Conservation (phyloP, 2,888 invertebrate genomes). For the Ornithoptera alexandrae region DNA sequence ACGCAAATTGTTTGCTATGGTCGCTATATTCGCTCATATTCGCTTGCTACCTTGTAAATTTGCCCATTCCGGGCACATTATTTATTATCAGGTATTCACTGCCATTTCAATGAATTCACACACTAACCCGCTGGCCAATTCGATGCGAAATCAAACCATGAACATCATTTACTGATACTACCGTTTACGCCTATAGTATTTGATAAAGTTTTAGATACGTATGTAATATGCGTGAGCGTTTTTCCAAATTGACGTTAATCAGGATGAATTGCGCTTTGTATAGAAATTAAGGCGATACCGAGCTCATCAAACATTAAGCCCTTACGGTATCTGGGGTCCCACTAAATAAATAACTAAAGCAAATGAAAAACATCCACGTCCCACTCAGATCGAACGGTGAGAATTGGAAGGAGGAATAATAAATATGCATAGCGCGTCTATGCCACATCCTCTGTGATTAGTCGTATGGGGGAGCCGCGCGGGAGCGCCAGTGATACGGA, state of each 20-base stretch:
- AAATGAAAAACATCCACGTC: constrained; percentile 76
- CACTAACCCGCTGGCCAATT: constrained; percentile 1
- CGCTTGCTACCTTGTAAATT: constrained; percentile 50
- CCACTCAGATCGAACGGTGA: constrained; percentile 60
- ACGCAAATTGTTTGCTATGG: constrained; percentile 64
- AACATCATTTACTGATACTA: constrained; percentile 1
- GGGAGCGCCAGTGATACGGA: constrained; percentile 64
- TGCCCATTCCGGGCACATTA: constrained; percentile 51
- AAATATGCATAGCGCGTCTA: constrained; percentile 80
- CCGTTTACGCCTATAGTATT: background rate
- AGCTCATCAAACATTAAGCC: constrained; percentile 76
- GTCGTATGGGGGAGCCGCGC: constrained; percentile 58
- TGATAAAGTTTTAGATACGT: too few species aligned
- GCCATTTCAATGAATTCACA: constrained; percentile 33
- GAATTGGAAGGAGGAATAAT: constrained; percentile 73
- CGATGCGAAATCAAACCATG: constrained; percentile 12
- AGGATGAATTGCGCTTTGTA: constrained; percentile 47
- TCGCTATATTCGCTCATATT: constrained; percentile 57
- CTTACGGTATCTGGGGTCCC: constrained; percentile 57
- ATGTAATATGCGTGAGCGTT: constrained; percentile 25
- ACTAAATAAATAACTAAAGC: constrained; percentile 73
- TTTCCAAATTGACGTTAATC: constrained; percentile 51
- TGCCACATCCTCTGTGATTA: constrained; percentile 78
- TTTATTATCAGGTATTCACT: constrained; percentile 47
- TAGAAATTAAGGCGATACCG: constrained; percentile 71